phyloP scores from a whole-genome alignment of 2,888 invertebrate genomes.

The Nomada flava region DNA sequence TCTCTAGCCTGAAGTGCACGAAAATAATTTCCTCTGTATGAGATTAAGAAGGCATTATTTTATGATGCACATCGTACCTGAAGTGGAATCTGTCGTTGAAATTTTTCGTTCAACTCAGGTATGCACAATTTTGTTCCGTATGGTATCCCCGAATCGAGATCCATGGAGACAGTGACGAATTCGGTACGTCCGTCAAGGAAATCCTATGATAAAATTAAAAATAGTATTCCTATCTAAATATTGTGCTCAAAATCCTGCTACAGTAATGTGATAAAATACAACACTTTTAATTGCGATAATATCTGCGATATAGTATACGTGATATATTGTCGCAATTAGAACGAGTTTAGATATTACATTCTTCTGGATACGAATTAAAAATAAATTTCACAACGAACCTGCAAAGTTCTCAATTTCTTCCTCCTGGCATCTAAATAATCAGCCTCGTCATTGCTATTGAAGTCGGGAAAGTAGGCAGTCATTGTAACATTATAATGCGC shows the following conservation, averaged over 20 bases:
- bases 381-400: conserved; percentile 79
- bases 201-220: conserved; percentile 80
- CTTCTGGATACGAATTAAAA: neutral
- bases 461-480: conserved; percentile 85
- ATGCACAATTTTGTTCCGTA: conserved; percentile 85
- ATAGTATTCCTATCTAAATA: neutral
- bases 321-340: neutral
- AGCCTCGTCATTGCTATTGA: conserved; percentile 81
- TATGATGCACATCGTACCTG: conserved; percentile 74
- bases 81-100: conserved; percentile 83
- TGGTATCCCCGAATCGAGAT: conserved; percentile 78
- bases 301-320: neutral
- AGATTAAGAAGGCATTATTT: neutral
- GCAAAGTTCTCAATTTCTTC: conserved; percentile 84
- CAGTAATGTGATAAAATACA: neutral
- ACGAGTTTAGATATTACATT: neutral
- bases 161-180: conserved; percentile 85
- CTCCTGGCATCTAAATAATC: conserved; percentile 84
- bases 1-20: conserved; percentile 81
- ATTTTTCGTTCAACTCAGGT: conserved; percentile 85
- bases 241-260: neutral
- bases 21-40: neutral
- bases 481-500: conserved; percentile 84
- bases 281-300: neutral
- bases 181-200: conserved; percentile 84